Conservation (phyloP, 2,888 invertebrate genomes). For the Drosophila atroscutellata region DNA sequence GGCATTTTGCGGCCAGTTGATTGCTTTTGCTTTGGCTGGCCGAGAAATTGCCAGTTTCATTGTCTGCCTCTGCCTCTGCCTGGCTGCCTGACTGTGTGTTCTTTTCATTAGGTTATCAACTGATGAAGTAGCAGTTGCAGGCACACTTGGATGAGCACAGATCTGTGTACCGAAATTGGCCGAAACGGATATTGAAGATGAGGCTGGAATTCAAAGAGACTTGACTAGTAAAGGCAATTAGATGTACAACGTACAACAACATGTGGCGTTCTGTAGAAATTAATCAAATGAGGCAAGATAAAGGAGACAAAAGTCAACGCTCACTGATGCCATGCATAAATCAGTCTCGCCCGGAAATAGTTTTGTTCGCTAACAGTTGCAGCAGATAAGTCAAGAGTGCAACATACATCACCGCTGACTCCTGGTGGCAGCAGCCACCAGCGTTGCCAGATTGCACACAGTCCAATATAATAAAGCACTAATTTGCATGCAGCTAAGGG, state of each 20-base stretch:
- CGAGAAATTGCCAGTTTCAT: constrained; percentile 5
- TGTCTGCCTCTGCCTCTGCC: neutral
- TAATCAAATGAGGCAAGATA: constrained; percentile 41
- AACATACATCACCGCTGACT: constrained; percentile 54
- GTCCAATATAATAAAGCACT: constrained; percentile 73
- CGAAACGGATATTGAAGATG: constrained; percentile 3
- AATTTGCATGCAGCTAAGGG: constrained; percentile 66
- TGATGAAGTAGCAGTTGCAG: neutral
- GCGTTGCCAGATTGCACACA: constrained; percentile 52
- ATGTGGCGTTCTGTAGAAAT: constrained; percentile 26
- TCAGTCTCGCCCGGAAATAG: constrained; percentile 64
- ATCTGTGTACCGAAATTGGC: neutral
- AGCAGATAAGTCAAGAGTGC: constrained; percentile 39
- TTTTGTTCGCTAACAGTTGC: constrained; percentile 58
- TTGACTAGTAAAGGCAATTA: constrained; percentile 22
- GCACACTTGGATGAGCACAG: neutral
- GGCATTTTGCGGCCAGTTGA: constrained; percentile 8
- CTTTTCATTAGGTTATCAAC: neutral
- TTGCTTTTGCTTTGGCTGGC: constrained; percentile 1
- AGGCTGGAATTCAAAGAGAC: constrained; percentile 1
- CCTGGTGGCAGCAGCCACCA: constrained; percentile 15
- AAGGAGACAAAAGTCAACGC: constrained; percentile 19
- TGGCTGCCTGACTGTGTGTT: neutral
- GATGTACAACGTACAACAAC: constrained; percentile 14
- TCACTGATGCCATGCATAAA: constrained; percentile 61